A percentile compares a stretch with the other conserved stretches of the same genome.
Conservation (phyloP, 2,888 invertebrate species). For the Tetragonisca angustula region DNA sequence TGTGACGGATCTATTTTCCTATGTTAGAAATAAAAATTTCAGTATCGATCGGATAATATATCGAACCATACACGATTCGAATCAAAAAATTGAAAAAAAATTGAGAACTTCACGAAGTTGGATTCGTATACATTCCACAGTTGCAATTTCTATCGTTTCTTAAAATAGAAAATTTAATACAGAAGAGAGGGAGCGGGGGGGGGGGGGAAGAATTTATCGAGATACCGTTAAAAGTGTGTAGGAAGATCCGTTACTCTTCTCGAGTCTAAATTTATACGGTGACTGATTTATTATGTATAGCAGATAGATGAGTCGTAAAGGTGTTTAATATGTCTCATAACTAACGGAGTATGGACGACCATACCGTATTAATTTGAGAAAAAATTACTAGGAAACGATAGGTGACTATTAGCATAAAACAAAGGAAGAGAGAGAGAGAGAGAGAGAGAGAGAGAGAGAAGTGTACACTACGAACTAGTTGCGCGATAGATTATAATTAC, state of each 20-base stretch:
- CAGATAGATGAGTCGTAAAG: background rate
- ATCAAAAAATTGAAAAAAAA: background rate
- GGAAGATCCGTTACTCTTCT: conserved; percentile 16
- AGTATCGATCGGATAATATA: background rate
- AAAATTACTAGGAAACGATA: background rate
- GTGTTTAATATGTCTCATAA: background rate
- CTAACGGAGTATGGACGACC: background rate
- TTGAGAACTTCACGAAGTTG: background rate
- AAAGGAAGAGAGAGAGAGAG: too few species aligned
- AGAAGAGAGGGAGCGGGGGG: too few species aligned
- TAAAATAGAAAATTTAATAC: background rate
- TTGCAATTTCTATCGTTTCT: background rate
- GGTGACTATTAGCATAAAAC: background rate
- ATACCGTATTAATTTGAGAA: too few species aligned
- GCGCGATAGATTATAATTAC: background rate
- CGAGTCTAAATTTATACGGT: background rate
- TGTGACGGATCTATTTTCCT: background rate
- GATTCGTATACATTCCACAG: too few species aligned
- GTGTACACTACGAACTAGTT: too few species aligned
- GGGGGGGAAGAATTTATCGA: too few species aligned
- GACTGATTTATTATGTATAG: background rate
- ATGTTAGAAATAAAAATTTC: background rate
- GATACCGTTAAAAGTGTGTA: conserved; percentile 19
- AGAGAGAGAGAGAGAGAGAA: too few species aligned
- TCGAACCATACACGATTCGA: background rate